These are phyloP conservation scores for Stegodyphus mimosarum DNA, from an alignment of 1,140 invertebrate genomes.

Conservation along the genomic window DNA sequence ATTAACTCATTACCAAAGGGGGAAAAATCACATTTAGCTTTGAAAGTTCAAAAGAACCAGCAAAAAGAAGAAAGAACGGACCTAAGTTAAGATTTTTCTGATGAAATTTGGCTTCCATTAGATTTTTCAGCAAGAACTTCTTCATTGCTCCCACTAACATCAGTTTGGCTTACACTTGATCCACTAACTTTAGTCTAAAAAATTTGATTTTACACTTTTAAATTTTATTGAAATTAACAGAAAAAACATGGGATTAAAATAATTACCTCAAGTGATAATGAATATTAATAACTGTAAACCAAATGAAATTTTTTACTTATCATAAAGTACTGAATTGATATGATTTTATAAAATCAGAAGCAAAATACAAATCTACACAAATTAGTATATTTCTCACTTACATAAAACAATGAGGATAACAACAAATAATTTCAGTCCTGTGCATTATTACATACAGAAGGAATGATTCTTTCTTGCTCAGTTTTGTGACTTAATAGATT, in stretches of 20 bases:
- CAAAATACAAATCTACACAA: neutral
- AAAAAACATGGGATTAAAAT: neutral
- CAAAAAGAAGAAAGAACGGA: no score
- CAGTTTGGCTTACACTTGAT: slow-evolving; percentile 2
- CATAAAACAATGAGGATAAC: no score
- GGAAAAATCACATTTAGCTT: no score
- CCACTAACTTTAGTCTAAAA: slow-evolving; percentile 56
- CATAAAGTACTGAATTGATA: neutral
- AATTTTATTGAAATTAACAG: neutral
- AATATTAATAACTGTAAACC: neutral
- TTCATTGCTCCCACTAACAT: slow-evolving; percentile 17
- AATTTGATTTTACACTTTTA: slow-evolving; percentile 15
- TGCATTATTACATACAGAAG: no score
- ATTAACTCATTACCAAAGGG: no score
- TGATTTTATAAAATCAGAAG: neutral
- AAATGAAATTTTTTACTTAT: neutral
- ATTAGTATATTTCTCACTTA: no score
- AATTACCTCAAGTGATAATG: neutral
- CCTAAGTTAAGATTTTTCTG: slow-evolving; percentile 20
- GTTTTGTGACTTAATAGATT: no score
- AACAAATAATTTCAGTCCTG: no score
- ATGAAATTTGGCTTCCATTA: slow-evolving; percentile 41
- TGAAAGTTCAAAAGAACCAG: no score
- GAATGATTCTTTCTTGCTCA: no score
- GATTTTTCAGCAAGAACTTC: slow-evolving; percentile 26